Percentiles rank a stretch among this genome's conserved stretches.
phyloP scores from a whole-genome alignment of 2,888 invertebrate species.

The Rhagonycha fulva region DNA sequence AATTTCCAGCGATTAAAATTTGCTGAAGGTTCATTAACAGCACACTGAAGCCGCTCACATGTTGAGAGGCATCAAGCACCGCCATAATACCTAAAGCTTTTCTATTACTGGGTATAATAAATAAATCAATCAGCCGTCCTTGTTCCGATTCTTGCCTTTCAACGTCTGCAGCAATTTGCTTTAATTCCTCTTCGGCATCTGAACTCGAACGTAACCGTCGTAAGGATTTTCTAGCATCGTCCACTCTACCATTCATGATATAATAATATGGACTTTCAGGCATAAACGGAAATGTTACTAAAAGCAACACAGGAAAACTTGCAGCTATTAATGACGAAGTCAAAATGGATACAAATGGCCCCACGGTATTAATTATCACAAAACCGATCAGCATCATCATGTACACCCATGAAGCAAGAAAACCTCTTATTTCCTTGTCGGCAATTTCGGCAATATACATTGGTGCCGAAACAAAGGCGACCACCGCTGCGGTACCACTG shows the following conservation, averaged over 20 bases:
- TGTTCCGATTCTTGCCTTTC: conserved; percentile 42
- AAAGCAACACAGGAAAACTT: conserved; percentile 35
- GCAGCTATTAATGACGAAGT: conserved; percentile 42
- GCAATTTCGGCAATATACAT: conserved; percentile 32
- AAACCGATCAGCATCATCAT: conserved; percentile 27
- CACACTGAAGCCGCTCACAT: conserved; percentile 44
- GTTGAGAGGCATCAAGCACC: conserved; percentile 44
- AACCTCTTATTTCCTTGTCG: conserved; percentile 24
- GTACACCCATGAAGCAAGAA: conserved; percentile 21
- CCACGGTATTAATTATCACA: conserved; percentile 23
- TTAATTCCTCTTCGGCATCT: conserved; percentile 40
- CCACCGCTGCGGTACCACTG: conserved; percentile 21
- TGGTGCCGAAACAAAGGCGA: conserved; percentile 18
- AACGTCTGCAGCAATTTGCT: conserved; percentile 42
- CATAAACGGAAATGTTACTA: conserved; percentile 43
- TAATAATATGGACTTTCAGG: conserved; percentile 48
- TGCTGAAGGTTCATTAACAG: conserved; percentile 48
- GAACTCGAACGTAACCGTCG: conserved; percentile 34
- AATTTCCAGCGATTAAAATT: conserved; percentile 42
- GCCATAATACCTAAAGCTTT: conserved; percentile 44
- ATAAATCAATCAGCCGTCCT: conserved; percentile 42
- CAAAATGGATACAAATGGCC: conserved; percentile 42
- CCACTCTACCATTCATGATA: conserved; percentile 35
- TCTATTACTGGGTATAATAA: conserved; percentile 43
- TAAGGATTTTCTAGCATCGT: conserved; percentile 39